These are phyloP conservation scores for Ecliptopera silaceata DNA, from an alignment of 2,888 invertebrate species.

Conservation along the genomic window DNA sequence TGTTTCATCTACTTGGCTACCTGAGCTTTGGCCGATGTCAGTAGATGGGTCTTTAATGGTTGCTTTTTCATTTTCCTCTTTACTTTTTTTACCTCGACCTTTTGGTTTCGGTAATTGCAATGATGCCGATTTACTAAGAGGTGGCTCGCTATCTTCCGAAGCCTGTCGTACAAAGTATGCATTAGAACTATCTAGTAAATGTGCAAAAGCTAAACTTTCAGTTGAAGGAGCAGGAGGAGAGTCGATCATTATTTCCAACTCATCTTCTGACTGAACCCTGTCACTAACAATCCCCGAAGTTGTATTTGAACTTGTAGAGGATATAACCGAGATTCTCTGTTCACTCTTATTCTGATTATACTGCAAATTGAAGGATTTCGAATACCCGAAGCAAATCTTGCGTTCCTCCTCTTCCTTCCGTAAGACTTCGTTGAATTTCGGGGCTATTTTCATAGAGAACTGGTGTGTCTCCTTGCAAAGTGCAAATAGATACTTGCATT, in stretches of 20 bases:
- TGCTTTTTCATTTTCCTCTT: constrained; percentile 57
- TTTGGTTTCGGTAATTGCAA: constrained; percentile 67
- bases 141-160: constrained; percentile 57
- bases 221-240: constrained; percentile 93
- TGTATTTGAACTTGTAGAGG: constrained; percentile 97
- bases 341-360: constrained; percentile 86
- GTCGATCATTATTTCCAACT: constrained; percentile 94
- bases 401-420: constrained; percentile 90
- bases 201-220: constrained; percentile 91
- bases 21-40: constrained; percentile 49
- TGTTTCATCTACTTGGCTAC: constrained; percentile 60
- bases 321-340: constrained; percentile 94
- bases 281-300: constrained; percentile 98
- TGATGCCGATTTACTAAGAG: constrained; percentile 66
- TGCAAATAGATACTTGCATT: constrained; percentile 94
- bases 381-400: constrained; percentile 89
- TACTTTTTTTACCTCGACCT: constrained; percentile 56
- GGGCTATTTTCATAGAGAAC: constrained; percentile 96
- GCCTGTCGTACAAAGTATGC: constrained; percentile 68
- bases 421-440: constrained; percentile 91
- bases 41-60: constrained; percentile 50
- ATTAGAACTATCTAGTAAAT: constrained; percentile 86
- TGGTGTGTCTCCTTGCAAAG: constrained; percentile 97
- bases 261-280: constrained; percentile 96
- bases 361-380: constrained; percentile 84